Evolutionary conservation across 2,888 invertebrate genomes (phyloP), one percentile per base, ranked within the genome.

Genomic region (Lagria hirta): DNA sequence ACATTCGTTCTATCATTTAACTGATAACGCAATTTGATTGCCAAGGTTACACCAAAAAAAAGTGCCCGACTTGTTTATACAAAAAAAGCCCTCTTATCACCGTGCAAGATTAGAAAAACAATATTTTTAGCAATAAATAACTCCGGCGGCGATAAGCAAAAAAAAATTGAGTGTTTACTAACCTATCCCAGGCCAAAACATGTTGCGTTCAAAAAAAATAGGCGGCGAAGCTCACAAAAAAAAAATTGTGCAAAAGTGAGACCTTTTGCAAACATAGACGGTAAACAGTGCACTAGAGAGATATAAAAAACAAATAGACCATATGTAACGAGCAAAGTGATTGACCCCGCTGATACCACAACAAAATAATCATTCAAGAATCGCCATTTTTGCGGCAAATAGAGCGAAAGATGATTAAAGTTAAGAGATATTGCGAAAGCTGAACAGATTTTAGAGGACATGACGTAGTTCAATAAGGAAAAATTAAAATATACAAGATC

Each of bases 241-340:
- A 12, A 35, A 30, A 32, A 12, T 18, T 16, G 28, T 4, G 23
- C 11, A 43, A 44, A 44, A 28, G 18, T 45, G 33, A 18, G 32
- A 57, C 57, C 55, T 55, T 63, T 60, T 42, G 62, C 64, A 65
- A 66, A 67, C 64, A 66, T 62, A 65, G 66, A 64, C 65, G 51
- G 57, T 56, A 62, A 61, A 61, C 61, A 62, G 51, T 50, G 53
- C 42, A 49, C 51, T 57, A 56, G 28, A 52, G 52, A 61, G 65
- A 64, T 64, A 65, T 63, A 67, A 66, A 68, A 68, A 67, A 65
- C 64, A 67, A 66, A 68, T 66, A 68, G 63, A 62, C 58, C 63
- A 62, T 65, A 53, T 64, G 64, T 62, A 62, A 57, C 55, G 56
- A 52, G 52, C 51, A 54, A 54, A 55, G 67, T 66, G 64, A 68